Base-by-base conservation (phyloP, 2,888 invertebrate genomes). In the Parelbella ahira region DNA sequence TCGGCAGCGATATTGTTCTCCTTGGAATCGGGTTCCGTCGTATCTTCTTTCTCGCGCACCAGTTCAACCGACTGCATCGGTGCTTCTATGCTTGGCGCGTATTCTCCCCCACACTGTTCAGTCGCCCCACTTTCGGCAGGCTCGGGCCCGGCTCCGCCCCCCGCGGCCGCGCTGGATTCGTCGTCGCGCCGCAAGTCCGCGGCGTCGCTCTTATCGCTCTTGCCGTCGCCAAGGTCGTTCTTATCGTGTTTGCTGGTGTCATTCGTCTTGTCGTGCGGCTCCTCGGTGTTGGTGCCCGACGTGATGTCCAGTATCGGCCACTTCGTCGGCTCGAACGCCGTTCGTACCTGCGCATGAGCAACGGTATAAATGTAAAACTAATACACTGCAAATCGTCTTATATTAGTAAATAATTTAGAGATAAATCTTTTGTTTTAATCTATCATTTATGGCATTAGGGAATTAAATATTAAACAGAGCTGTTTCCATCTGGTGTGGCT, bases 271-370 rank as follows among this genome's bases (percentile, higher is more conserved):
- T 8, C 51, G 9, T 48, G 49, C 5, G 27, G n/a, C n/a, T 76
- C 74, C 9, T 75, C 73, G 1, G 55, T 37, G 28, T 60, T 64
- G 0, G 56, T 50, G 3, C 41, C 53, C 3, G 54, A 51, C 13
- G 61, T 60, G 34, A 89, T 82, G 68, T 94, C 93, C 6, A 90
- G 82, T 25, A 96, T 92, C 13, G 98, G 98, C 99, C 99, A 99
- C 68, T 92, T 92, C 5, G 90, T 89, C 1, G 98, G 96, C 61
- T 96, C 92, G 52, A 91, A 89, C 52, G 91, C 93, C 36, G 97
- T 94, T 62, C 98, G 91, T 34, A 96, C 94, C 93, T 94, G 72
- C n/a, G n/a, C n/a, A n/a, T n/a, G n/a, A n/a, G n/a, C n/a, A n/a
- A n/a, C n/a, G n/a, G n/a, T n/a, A n/a, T n/a, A n/a, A n/a, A n/a